phyloP scores from a whole-genome alignment of 2,888 invertebrate species.

The Mimumesa dahlbomi region DNA sequence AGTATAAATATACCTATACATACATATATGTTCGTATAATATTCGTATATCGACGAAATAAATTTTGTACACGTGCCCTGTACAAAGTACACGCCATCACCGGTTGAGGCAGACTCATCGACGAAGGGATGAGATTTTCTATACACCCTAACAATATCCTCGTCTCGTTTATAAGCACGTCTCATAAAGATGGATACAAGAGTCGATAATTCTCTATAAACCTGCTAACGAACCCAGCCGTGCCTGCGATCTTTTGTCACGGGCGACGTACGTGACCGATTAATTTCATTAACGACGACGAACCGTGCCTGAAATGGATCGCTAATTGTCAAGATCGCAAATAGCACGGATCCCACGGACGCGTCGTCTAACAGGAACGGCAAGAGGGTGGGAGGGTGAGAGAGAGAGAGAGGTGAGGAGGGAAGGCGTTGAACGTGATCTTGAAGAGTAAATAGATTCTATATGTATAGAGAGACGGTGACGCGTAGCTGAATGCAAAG shows the following conservation, averaged over 20 bases:
- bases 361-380: not conserved
- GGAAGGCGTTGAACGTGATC: constrained; percentile 7
- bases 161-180: constrained; percentile 11
- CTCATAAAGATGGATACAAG: constrained; percentile 23
- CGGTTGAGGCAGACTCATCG: not conserved
- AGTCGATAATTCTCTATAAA: constrained; percentile 30
- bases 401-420: too few relatives aligned
- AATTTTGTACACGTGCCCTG: too few relatives aligned
- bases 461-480: too few relatives aligned
- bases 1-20: too few relatives aligned
- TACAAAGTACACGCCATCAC: too few relatives aligned
- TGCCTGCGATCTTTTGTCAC: constrained; percentile 26
- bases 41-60: too few relatives aligned
- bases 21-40: too few relatives aligned
- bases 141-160: not conserved
- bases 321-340: constrained; percentile 30
- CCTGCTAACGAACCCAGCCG: constrained; percentile 31
- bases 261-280: constrained; percentile 30
- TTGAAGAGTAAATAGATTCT: constrained; percentile 5
- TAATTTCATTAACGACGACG: constrained; percentile 33
- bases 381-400: too few relatives aligned
- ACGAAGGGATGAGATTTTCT: not conserved
- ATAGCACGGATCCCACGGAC: constrained; percentile 5
- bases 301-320: constrained; percentile 17
- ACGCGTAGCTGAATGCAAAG: constrained; percentile 1